Conservation (phyloP, 2,113 vertebrate species). For the Gallinago paraguaiae region DNA sequence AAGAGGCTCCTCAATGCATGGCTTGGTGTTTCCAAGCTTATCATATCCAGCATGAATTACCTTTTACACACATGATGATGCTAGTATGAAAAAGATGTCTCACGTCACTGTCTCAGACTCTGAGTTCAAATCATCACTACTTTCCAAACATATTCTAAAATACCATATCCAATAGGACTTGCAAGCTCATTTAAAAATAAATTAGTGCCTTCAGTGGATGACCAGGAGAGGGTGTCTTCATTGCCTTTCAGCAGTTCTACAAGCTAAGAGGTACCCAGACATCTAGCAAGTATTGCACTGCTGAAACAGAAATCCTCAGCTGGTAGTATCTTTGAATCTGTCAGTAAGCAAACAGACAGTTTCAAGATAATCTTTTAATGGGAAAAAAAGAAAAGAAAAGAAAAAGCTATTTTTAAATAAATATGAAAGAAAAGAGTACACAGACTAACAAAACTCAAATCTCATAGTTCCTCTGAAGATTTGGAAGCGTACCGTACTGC, state of each 20-base stretch:
- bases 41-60: background rate
- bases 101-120: background rate
- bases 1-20: background rate
- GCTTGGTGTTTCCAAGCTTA: background rate
- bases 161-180: background rate
- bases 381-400: no score
- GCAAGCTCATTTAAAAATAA: slow-evolving; percentile 8
- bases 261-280: background rate
- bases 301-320: background rate
- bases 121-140: background rate
- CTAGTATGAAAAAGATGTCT: background rate
- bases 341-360: background rate
- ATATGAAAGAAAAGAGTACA: background rate
- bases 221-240: slow-evolving; percentile 45
- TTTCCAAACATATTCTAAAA: background rate
- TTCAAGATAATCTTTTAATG: background rate
- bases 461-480: background rate
- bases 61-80: background rate
- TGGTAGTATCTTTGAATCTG: background rate
- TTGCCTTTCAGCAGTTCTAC: background rate
- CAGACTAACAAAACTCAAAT: background rate
- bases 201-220: background rate
- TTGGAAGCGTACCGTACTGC: background rate
- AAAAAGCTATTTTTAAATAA: background rate
- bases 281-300: background rate